A percentile compares a stretch with the other conserved stretches of the same genome.
Evolutionary conservation across 1,140 invertebrate genomes (phyloP).

Genomic region (Bathynomus jamesi): DNA sequence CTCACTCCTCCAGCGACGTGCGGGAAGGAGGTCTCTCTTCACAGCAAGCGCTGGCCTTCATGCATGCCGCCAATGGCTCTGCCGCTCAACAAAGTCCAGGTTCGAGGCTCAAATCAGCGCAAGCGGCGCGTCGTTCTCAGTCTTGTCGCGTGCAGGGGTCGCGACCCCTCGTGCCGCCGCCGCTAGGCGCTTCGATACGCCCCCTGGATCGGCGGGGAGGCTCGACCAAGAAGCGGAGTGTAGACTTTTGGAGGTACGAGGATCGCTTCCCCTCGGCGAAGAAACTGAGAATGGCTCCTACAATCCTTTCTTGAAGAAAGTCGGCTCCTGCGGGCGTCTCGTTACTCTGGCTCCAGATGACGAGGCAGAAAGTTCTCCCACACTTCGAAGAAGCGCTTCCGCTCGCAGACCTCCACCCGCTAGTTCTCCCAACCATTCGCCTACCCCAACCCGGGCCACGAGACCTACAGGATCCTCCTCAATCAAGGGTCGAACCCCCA

Average conservation of each 20-base stretch:
- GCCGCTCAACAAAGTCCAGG: constrained; percentile 17
- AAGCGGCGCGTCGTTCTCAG: constrained; percentile 33
- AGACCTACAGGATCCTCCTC: constrained; percentile 1
- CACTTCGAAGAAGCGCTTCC: constrained; percentile 26
- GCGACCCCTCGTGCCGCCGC: constrained; percentile 19
- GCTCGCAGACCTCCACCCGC: constrained; percentile 26
- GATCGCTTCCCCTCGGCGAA: constrained; percentile 3
- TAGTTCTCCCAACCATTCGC: constrained; percentile 29
- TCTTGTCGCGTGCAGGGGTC: constrained; percentile 37
- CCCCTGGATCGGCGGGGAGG: constrained; percentile 14
- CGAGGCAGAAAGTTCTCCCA: constrained; percentile 25
- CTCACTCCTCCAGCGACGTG: constrained; percentile 24
- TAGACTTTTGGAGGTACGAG: background rate
- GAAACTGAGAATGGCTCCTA: constrained; percentile 21
- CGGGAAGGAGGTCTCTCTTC: constrained; percentile 8
- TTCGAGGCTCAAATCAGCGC: constrained; percentile 24
- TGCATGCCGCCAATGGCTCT: constrained; percentile 11
- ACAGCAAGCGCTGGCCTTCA: constrained; percentile 22
- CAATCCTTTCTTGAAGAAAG: constrained; percentile 35
- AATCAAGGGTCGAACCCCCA: background rate
- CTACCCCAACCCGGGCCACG: constrained; percentile 26
- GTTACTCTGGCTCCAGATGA: constrained; percentile 26
- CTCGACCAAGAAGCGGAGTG: background rate
- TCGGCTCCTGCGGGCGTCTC: constrained; percentile 35
- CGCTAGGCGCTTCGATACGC: constrained; percentile 3